Evolutionary conservation across 2,888 invertebrate genomes (phyloP).

Genomic region (Pseudolycoriella hygida): DNA sequence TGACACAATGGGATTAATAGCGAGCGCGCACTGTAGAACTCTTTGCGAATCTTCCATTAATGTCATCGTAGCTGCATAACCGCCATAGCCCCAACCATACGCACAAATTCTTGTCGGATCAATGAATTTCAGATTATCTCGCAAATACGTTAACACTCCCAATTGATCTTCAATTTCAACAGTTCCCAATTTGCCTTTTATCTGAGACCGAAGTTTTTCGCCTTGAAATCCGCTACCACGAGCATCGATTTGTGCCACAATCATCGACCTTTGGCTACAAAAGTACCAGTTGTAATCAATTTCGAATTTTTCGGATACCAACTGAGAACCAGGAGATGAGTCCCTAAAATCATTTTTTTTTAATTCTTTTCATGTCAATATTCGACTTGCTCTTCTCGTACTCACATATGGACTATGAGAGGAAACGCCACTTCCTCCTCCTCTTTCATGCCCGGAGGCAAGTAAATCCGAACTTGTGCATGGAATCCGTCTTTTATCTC

Average conservation of each 20-base stretch:
- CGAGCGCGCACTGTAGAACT: slow-evolving; percentile 68
- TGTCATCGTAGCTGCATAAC: slow-evolving; percentile 65
- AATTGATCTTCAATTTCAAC: slow-evolving; percentile 66
- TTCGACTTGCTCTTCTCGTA: too few relatives aligned
- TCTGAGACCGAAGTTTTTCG: slow-evolving; percentile 49
- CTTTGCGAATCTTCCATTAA: slow-evolving; percentile 57
- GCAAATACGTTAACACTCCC: slow-evolving; percentile 49
- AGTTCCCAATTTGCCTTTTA: slow-evolving; percentile 54
- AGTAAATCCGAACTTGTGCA: slow-evolving; percentile 56
- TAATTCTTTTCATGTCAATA: too few relatives aligned
- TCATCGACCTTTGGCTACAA: slow-evolving; percentile 61
- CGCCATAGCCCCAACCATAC: slow-evolving; percentile 78
- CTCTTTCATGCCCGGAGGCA: slow-evolving; percentile 71
- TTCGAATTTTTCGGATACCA: slow-evolving; percentile 64
- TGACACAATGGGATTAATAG: slow-evolving; percentile 75
- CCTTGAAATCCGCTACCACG: slow-evolving; percentile 75
- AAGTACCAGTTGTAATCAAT: slow-evolving; percentile 76
- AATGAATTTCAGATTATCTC: slow-evolving; percentile 63
- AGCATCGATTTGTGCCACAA: slow-evolving; percentile 79
- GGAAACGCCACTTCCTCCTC: slow-evolving; percentile 70
- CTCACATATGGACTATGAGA: slow-evolving; percentile 69
- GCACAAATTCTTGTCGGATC: slow-evolving; percentile 66
- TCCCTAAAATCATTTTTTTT: too few relatives aligned
- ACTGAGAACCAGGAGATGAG: slow-evolving; percentile 66
- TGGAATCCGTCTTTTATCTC: slow-evolving; percentile 46